Conservation (phyloP, 2,888 invertebrate genomes). For the Hyppa rectilinea region DNA sequence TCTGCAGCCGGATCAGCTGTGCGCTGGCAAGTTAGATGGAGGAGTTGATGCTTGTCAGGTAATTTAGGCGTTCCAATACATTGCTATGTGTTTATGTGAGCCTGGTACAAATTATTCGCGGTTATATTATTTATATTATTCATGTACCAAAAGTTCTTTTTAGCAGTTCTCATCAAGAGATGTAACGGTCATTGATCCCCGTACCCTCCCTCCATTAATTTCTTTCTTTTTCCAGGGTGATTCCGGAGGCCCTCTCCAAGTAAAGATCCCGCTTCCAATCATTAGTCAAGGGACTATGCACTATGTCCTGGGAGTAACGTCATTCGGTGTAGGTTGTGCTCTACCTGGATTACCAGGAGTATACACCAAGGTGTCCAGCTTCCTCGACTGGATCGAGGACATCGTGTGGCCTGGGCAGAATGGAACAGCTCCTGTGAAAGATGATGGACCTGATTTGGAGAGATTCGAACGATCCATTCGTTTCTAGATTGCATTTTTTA, state of each 20-base stretch:
- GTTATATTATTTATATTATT: background rate
- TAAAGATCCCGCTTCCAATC: slow-evolving; percentile 72
- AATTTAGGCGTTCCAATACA: background rate
- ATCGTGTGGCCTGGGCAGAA: slow-evolving; percentile 75
- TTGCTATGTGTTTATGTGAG: background rate
- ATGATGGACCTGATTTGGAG: background rate
- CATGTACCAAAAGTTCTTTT: background rate
- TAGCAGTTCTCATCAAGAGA: background rate
- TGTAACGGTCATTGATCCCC: background rate
- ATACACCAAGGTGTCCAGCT: slow-evolving; percentile 79
- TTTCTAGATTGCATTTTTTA: slow-evolving; percentile 8
- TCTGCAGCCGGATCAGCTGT: slow-evolving; percentile 76
- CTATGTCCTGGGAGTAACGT: slow-evolving; percentile 80
- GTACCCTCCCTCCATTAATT: background rate
- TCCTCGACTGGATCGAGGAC: slow-evolving; percentile 81
- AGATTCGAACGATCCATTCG: slow-evolving; percentile 4
- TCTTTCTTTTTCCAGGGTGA: slow-evolving; percentile 90
- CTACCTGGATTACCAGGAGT: slow-evolving; percentile 75
- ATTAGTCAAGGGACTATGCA: slow-evolving; percentile 70
- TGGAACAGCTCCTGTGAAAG: slow-evolving; percentile 1
- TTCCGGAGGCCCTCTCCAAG: slow-evolving; percentile 93
- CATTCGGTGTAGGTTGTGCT: slow-evolving; percentile 80
- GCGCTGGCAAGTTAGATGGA: slow-evolving; percentile 80
- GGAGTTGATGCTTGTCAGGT: slow-evolving; percentile 84
- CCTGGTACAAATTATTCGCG: background rate